Evolutionary conservation across 2,888 invertebrate species (phyloP).

Genomic region (Tridacna gigas): DNA sequence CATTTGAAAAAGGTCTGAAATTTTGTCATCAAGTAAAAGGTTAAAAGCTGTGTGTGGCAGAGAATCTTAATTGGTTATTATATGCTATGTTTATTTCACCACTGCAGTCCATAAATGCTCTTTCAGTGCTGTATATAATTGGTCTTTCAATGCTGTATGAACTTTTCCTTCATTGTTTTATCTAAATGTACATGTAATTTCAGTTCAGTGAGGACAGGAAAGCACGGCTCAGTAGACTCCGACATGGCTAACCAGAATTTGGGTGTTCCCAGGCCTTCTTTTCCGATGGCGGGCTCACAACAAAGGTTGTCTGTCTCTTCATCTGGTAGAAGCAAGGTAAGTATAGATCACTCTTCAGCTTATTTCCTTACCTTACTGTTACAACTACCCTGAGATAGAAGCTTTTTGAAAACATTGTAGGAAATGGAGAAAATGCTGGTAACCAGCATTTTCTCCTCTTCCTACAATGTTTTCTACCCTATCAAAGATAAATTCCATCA

Average conservation of each 20-base stretch:
- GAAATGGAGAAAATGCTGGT: too few species aligned
- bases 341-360: not conserved
- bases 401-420: too few species aligned
- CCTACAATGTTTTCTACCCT: too few species aligned
- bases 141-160: too few species aligned
- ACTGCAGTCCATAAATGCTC: too few species aligned
- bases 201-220: constrained; percentile 13
- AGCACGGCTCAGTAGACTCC: constrained; percentile 24
- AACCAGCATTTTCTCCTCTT: too few species aligned
- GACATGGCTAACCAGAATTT: constrained; percentile 55
- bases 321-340: constrained; percentile 60
- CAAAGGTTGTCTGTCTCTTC: constrained; percentile 56
- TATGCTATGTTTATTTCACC: too few species aligned
- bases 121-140: too few species aligned
- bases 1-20: too few species aligned
- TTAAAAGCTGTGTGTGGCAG: not conserved
- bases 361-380: too few species aligned
- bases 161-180: not conserved
- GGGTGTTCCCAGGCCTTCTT: constrained; percentile 37
- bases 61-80: not conserved
- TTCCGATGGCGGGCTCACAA: constrained; percentile 54
- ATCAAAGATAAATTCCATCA: too few species aligned
- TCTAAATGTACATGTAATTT: not conserved
- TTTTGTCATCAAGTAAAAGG: not conserved
- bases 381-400: too few species aligned